Evolutionary conservation across 30 jellyfish, hydroid and myxozoan genomes (phyloP), one percentile per base, ranked within the genome.

Genomic region (Euphysa ruthae): DNA sequence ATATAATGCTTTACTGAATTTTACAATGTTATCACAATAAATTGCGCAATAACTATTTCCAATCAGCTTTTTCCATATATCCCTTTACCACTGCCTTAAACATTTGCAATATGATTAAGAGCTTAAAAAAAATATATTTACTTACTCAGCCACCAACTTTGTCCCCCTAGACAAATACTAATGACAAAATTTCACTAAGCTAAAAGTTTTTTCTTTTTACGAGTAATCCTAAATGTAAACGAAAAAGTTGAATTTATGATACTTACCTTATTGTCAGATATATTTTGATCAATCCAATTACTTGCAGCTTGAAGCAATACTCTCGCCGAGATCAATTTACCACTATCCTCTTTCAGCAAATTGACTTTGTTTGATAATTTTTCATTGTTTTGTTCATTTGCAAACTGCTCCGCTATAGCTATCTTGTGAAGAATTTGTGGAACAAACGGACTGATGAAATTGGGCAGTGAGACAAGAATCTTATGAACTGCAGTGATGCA

Each of bases 401-500:
- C 46, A 14, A 25, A 30, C 3, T 49, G 20, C 32, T 22, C 75
- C 20, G 49, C 61, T 12, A 24, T 2, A 28, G 82, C 35, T 24
- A 77, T 23, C 13, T 49, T 52, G 31, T 61, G 29, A 13, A 85
- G 68, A 18, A 85, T 78, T 19, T 58, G 42, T 14, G 49, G 58
- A 28, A 88, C 25, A 56, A 77, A 80, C 16, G 97, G 97, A 61
- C 97, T 88, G 91, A 88, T 26, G 42, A 88, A 88, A 33, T 57
- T 50, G 34, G 97, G 75, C 49, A 80, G 28, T 13, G 85, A 51
- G 14, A 23, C 84, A 10, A 80, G 32, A 13, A 76, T 63, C 76
- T 74, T 81, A 30, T 70, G 76, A 1, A 81, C 38, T 21, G 94
- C 83, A 1, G 87, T 61, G 33, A 81, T 25, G 43, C 89, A 66